Evolutionary conservation across 2,113 vertebrate genomes (phyloP), one percentile per base, ranked within the genome.

Genomic region (Hippocampus zosterae): DNA sequence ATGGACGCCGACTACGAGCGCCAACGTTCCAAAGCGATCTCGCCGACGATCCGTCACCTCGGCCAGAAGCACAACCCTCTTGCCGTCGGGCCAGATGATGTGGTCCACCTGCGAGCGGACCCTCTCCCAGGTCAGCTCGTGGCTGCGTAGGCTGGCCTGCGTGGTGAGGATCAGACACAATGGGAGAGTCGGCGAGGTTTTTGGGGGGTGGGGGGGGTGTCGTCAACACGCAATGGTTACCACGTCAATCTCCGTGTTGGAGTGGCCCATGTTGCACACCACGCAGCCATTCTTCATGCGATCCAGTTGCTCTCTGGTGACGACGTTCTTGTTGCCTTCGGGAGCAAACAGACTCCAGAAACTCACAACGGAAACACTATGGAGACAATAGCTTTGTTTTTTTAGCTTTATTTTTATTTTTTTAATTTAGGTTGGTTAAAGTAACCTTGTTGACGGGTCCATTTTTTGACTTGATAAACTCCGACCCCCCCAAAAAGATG

Each of bases 261-360:
- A 99, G 76, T 99, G 97, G 55, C 97, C 97, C 97, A 99, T 99
- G 74, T 99, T 99, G 89, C 97, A 99, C 0, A 99, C 95, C 1
- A 99, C 98, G 87, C 96, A 98, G 78, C 97, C 96, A 57, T 98
- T 98, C 84, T 98, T 99, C 96, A 98, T 98, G 62, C 97, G 91
- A 68, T 99, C 97, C 81, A 99, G 90, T 59, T 97, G 95, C 23
- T 98, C 97, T 77, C 97, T 92, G 55, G 94, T 98, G 70, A 99
- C 97, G 0, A 99, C 96, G 2, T 99, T 98, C 88, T 99, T 99
- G 86, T 99, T 99, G 62, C 97, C 97, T 98, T 67, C 12, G 23
- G 27, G 27, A 60, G 15, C 15, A 18, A 60, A 60, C 6, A 37
- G 33, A 37, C 5, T 37, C 33, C 5, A 37, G 33, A 37, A 37